Evolutionary conservation across 1,140 invertebrate genomes (phyloP).

Genomic region (Paraescarpia echinospica): DNA sequence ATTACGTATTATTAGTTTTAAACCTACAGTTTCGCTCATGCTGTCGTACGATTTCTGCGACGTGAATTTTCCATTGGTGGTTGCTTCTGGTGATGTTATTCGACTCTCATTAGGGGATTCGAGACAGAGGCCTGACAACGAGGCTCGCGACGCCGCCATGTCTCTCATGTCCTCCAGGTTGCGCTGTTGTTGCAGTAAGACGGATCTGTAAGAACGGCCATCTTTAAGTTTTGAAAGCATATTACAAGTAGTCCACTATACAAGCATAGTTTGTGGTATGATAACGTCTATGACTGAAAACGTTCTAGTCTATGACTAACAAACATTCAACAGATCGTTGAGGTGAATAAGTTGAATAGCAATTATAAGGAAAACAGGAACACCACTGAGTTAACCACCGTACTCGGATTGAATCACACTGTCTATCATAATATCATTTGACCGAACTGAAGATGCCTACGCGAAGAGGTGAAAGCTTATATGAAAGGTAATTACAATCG

Average conservation of each 20-base stretch:
- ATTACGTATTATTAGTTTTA: too few species aligned
- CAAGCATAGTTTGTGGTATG: background rate
- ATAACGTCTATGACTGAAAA: background rate
- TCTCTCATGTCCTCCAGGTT: slow-evolving; percentile 27
- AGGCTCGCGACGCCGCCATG: slow-evolving; percentile 31
- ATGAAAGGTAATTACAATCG: too few species aligned
- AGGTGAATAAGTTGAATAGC: background rate
- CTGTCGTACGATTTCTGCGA: background rate
- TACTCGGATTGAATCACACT: too few species aligned
- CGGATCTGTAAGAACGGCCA: background rate
- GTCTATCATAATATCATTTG: too few species aligned
- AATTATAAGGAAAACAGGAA: background rate
- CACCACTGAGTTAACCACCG: too few species aligned
- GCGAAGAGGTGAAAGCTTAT: too few species aligned
- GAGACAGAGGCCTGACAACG: slow-evolving; percentile 19
- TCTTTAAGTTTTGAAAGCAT: background rate
- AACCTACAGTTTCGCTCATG: background rate
- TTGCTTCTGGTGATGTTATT: background rate
- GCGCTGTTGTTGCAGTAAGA: background rate
- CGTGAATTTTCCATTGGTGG: background rate
- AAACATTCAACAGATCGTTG: background rate
- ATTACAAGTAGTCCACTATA: background rate
- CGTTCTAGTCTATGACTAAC: background rate
- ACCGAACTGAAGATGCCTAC: too few species aligned
- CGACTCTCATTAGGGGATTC: slow-evolving; percentile 14